A percentile compares a stretch with the other conserved stretches of the same genome.
These are phyloP conservation scores for Psococerastis gibbosa DNA, from an alignment of 2,888 invertebrate species.

Conservation along the genomic window DNA sequence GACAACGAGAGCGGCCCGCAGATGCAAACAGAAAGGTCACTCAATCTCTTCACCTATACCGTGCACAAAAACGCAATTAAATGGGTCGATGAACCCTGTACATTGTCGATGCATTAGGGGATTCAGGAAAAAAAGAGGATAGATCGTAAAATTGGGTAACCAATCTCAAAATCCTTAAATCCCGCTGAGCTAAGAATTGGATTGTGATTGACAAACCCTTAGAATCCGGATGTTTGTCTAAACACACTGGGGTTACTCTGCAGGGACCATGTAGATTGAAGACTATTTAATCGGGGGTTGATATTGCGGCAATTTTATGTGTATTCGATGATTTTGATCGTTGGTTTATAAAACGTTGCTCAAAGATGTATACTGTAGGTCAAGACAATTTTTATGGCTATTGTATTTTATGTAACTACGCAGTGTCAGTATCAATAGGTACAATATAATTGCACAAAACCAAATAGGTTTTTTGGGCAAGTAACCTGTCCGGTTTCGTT, in stretches of 20 bases:
- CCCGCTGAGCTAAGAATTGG: background rate
- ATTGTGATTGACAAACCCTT: background rate
- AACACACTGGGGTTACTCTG: background rate
- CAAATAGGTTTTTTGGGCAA: no score
- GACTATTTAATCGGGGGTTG: no score
- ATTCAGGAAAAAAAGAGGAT: conserved; percentile 2
- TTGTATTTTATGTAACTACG: background rate
- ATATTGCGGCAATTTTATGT: no score
- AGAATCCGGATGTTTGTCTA: conserved; percentile 9
- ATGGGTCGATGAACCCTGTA: background rate
- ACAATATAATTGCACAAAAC: no score
- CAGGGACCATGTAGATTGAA: background rate
- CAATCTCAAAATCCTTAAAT: conserved; percentile 7
- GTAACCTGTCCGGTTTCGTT: no score
- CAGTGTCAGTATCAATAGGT: no score
- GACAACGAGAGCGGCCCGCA: background rate
- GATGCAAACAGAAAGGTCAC: background rate
- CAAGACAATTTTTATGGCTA: background rate
- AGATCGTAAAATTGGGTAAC: conserved; percentile 9
- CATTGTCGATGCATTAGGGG: conserved; percentile 1
- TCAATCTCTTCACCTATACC: background rate
- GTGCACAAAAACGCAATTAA: background rate
- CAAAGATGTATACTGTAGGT: background rate
- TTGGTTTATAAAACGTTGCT: background rate
- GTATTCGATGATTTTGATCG: no score